A percentile compares a stretch with the other conserved stretches of the same genome.
Evolutionary conservation across 2,888 invertebrate species (phyloP).

Genomic region (Apamea anceps): DNA sequence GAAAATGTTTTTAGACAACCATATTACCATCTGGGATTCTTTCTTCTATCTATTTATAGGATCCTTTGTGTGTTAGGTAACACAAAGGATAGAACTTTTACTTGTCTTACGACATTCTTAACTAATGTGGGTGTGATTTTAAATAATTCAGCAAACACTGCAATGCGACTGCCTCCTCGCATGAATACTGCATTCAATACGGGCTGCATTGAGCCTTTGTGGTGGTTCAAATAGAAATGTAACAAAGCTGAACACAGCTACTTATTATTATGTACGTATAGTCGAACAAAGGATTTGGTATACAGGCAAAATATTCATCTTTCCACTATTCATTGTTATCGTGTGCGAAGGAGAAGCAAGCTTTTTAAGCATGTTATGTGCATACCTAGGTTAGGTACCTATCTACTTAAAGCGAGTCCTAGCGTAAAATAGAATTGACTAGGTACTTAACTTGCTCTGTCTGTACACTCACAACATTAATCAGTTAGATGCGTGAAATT

Average conservation of each 20-base stretch:
- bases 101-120: slow-evolving; percentile 8
- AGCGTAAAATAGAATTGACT: background rate
- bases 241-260: slow-evolving; percentile 26
- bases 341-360: background rate
- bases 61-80: slow-evolving; percentile 1
- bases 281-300: slow-evolving; percentile 15
- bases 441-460: background rate
- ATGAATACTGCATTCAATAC: slow-evolving; percentile 62
- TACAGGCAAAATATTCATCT: background rate
- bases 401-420: background rate
- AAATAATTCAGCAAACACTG: slow-evolving; percentile 56
- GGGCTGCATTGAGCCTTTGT: slow-evolving; percentile 50
- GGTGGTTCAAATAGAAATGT: slow-evolving; percentile 43
- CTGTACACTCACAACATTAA: background rate
- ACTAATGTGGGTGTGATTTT: slow-evolving; percentile 35
- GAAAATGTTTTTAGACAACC: slow-evolving; percentile 1
- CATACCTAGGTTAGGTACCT: background rate
- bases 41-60: background rate
- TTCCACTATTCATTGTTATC: background rate
- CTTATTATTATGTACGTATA: background rate
- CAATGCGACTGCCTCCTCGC: slow-evolving; percentile 44
- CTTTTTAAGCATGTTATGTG: background rate
- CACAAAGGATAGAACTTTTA: background rate
- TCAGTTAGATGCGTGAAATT: background rate
- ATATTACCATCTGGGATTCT: background rate